Base-by-base conservation (phyloP, 1,140 invertebrate genomes). In the Drosophila melanica region DNA sequence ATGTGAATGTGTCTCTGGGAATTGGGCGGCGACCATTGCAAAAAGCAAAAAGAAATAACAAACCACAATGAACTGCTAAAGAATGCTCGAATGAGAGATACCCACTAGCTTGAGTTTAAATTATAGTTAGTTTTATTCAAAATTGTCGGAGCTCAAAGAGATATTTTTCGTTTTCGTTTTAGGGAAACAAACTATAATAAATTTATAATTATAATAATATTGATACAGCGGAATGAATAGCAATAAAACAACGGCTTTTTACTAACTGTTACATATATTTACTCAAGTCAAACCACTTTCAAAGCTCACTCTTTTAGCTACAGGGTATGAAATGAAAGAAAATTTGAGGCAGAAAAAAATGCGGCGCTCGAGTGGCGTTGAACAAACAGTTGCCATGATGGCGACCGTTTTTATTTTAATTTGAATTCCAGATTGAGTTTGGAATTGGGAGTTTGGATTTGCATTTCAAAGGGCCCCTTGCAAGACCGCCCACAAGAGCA, bases 21-120 rank as follows among this genome's bases (percentile, higher is more conserved):
- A 85, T 85, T 86, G 81, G 81, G 78, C 81, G 80, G 81, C 81
- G 80, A 77, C 60, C 79, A 77, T 63, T 55, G 53, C 45, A 50
- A 20, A 18, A 18, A 50, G 39, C 39, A 67, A 47, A 30, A 20
- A 23, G 47, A 42, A 7, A 4, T 41, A 60, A 67, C 45, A 11
- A 6, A 23, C 7, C 1, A 3, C 16, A 53, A 23, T 66, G 23
- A 47, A 37, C 18, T 12, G 30, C 0, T n/a, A 11, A 12, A 2
- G 11, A 39, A 20, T 39, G 23, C 4, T 14, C 20, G 23, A 57
- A 20, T 23, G 12, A 10, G 1, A 4, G 35, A 14, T 50, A 23
- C 23, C 6, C 42, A 30, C 59, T 50, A 51, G 27, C 27, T 27
- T 3, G 23, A 27, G 4, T 27, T 27, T 27, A 27, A 27, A 27